phyloP scores from a whole-genome alignment of 2,888 invertebrate genomes.

The Conomelus anceps region DNA sequence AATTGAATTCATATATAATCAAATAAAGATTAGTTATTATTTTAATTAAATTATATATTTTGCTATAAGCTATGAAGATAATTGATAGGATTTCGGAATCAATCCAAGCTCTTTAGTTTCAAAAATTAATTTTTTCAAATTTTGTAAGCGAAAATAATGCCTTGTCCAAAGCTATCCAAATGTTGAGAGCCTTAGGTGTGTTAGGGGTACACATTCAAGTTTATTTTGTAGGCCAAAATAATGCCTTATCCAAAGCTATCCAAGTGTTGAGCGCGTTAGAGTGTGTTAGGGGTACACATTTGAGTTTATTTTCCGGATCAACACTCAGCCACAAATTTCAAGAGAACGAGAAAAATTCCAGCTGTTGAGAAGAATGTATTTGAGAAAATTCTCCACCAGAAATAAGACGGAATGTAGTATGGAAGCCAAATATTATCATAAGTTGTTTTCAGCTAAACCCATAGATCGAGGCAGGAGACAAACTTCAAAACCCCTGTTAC shows the following conservation, averaged over 20 bases:
- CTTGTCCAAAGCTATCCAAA: too few species aligned
- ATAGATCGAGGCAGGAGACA: background rate
- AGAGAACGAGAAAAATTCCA: background rate
- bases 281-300: background rate
- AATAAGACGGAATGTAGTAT: background rate
- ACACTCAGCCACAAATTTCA: background rate
- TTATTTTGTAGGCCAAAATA: too few species aligned
- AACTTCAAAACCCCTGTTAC: background rate
- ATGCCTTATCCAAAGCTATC: too few species aligned
- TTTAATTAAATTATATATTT: too few species aligned
- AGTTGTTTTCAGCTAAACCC: background rate
- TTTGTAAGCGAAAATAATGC: too few species aligned
- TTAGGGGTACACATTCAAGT: background rate
- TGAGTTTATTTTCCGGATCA: background rate
- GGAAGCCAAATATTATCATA: background rate
- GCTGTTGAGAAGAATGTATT: background rate
- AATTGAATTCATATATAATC: too few species aligned
- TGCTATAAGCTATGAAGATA: too few species aligned
- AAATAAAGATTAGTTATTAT: too few species aligned
- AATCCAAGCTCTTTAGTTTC: too few species aligned
- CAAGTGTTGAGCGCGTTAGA: background rate
- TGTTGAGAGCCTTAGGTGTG: background rate
- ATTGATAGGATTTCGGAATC: too few species aligned
- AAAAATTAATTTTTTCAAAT: too few species aligned
- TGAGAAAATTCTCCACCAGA: background rate